Percentiles rank a stretch among this genome's conserved stretches.
These are phyloP conservation scores for Athalia circularis DNA, from an alignment of 2,888 invertebrate species.

Conservation along the genomic window DNA sequence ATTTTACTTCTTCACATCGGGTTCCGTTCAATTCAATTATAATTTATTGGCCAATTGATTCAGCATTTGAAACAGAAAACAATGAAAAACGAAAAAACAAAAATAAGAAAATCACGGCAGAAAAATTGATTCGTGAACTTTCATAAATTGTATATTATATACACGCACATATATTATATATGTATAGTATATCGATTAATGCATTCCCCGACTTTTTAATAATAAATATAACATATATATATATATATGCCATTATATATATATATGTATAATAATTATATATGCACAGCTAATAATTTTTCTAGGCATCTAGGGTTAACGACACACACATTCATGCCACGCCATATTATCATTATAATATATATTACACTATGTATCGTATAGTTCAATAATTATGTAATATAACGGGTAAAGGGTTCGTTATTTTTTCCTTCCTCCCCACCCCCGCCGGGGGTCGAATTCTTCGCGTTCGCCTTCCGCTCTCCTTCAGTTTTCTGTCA, in stretches of 20 bases:
- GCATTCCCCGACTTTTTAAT: conserved; percentile 29
- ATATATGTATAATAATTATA: not conserved
- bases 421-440: not conserved
- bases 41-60: not conserved
- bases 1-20: not conserved
- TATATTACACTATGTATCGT: not conserved
- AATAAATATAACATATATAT: conserved; percentile 48
- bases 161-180: conserved; percentile 51
- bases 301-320: conserved; percentile 43
- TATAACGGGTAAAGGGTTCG: not conserved
- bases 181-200: conserved; percentile 29
- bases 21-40: no score
- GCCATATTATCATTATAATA: conserved; percentile 17
- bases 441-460: no score
- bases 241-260: conserved; percentile 29
- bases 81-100: conserved; percentile 23
- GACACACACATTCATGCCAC: conserved; percentile 44
- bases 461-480: no score
- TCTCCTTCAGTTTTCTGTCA: no score
- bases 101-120: not conserved
- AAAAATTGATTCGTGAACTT: not conserved
- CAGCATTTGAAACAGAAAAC: not conserved
- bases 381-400: not conserved
- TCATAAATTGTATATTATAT: not conserved
- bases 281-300: conserved; percentile 37